Evolutionary conservation across 2,797 vertebrate species (phyloP).

Genomic region (Tympanoctomys barrerae): DNA sequence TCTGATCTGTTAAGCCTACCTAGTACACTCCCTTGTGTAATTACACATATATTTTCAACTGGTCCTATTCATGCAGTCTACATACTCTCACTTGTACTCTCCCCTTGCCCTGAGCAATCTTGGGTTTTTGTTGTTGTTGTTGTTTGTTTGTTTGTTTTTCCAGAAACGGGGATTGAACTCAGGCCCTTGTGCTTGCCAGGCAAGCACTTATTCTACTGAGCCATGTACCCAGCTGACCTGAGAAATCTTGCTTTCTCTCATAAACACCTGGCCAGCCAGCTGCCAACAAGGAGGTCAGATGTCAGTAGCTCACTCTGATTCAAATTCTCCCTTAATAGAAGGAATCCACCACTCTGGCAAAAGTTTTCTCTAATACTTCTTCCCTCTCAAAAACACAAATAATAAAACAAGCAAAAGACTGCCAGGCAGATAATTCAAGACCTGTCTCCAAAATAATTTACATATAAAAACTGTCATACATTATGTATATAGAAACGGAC

Average conservation of each 20-base stretch:
- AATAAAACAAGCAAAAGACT: slow-evolving; percentile 36
- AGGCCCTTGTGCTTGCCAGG: no score
- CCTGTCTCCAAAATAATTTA: slow-evolving; percentile 10
- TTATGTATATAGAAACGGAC: slow-evolving; percentile 8
- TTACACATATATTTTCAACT: neutral
- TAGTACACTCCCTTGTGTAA: neutral
- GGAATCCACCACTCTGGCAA: neutral
- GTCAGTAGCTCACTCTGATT: slow-evolving; percentile 11
- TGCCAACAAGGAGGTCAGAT: neutral
- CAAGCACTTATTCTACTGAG: no score
- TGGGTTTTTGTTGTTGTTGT: no score
- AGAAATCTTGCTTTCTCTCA: neutral
- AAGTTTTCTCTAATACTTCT: neutral
- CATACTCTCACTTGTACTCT: neutral
- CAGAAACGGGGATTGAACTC: no score
- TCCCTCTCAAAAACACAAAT: slow-evolving; percentile 19
- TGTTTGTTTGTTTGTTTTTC: no score
- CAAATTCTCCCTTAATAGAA: slow-evolving; percentile 45
- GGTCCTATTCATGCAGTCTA: no score
- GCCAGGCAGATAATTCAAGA: neutral
- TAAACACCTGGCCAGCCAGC: neutral
- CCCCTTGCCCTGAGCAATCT: neutral
- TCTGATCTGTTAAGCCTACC: neutral
- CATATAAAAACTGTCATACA: neutral
- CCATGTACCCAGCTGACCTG: neutral